These are phyloP conservation scores for Rugalucina vietnamica DNA, from an alignment of 2,888 invertebrate genomes.

Conservation along the genomic window DNA sequence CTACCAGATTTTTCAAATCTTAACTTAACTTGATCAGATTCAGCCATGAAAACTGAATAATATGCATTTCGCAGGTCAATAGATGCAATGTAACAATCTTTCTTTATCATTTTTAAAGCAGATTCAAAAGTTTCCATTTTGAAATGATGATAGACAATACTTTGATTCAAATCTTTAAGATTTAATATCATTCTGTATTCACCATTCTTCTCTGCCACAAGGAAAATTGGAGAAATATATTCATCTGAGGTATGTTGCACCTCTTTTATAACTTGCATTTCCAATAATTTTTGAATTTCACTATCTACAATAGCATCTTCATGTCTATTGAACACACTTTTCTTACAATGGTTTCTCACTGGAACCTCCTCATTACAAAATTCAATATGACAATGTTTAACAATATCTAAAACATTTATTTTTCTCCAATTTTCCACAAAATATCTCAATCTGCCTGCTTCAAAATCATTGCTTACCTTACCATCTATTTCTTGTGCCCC, in stretches of 20 bases:
- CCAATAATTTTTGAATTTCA: conserved; percentile 39
- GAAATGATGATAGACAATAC: too few species aligned
- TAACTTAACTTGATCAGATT: conserved; percentile 39
- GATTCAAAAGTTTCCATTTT: conserved; percentile 49
- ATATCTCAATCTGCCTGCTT: conserved; percentile 32
- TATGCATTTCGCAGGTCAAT: conserved; percentile 41
- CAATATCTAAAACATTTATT: conserved; percentile 38
- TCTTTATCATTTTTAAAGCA: conserved; percentile 21
- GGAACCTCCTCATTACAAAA: conserved; percentile 18
- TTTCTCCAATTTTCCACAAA: conserved; percentile 48
- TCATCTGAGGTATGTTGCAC: conserved; percentile 1
- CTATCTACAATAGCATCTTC: conserved; percentile 22
- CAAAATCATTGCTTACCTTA: too few species aligned
- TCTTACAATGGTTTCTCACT: too few species aligned
- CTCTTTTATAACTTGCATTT: conserved; percentile 29
- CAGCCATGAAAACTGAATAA: conserved; percentile 47
- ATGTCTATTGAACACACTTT: not conserved
- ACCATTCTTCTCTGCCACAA: conserved; percentile 40
- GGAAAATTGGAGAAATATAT: conserved; percentile 55
- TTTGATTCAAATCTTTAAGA: conserved; percentile 27
- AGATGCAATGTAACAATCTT: conserved; percentile 42
- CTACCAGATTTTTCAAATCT: conserved; percentile 44
- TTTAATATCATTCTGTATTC: conserved; percentile 37
- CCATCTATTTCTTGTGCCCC: too few species aligned
- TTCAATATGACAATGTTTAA: conserved; percentile 21